phyloP scores from a whole-genome alignment of 2,888 invertebrate species.

The Metopia argyrocephala region DNA sequence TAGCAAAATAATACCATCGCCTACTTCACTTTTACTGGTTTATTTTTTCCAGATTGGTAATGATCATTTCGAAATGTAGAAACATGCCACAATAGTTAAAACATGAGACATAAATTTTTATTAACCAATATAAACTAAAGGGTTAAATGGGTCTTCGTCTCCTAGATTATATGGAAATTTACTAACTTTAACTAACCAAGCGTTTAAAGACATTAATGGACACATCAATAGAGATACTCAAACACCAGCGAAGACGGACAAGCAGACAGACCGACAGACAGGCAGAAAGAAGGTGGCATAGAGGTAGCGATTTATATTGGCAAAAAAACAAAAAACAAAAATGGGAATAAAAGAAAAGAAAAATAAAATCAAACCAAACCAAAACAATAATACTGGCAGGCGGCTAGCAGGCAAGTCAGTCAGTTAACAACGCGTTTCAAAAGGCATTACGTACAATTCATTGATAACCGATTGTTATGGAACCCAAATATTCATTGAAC shows the following conservation, averaged over 20 bases:
- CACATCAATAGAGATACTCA: slow-evolving; percentile 1
- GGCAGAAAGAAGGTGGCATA: neutral
- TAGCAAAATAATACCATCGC: too few relatives aligned
- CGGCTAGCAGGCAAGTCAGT: slow-evolving; percentile 37
- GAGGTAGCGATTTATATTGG: neutral
- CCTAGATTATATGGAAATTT: slow-evolving; percentile 35
- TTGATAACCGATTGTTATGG: slow-evolving; percentile 75
- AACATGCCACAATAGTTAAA: slow-evolving; percentile 31
- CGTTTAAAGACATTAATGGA: slow-evolving; percentile 61
- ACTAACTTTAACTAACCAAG: slow-evolving; percentile 57
- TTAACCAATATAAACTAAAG: slow-evolving; percentile 32
- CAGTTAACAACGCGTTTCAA: slow-evolving; percentile 60
- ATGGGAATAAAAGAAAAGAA: slow-evolving; percentile 8
- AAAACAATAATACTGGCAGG: neutral
- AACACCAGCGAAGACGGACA: too few relatives aligned
- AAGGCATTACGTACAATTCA: slow-evolving; percentile 73
- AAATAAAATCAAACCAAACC: neutral
- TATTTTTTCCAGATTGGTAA: neutral
- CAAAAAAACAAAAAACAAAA: slow-evolving; percentile 28
- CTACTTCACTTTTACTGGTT: neutral
- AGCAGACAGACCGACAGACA: neutral
- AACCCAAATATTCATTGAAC: slow-evolving; percentile 76
- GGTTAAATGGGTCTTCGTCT: slow-evolving; percentile 49
- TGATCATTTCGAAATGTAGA: neutral
- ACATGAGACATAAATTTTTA: slow-evolving; percentile 54